Base-by-base conservation (phyloP, 1,140 invertebrate genomes). In the Stratiolaelaps scimitus region DNA sequence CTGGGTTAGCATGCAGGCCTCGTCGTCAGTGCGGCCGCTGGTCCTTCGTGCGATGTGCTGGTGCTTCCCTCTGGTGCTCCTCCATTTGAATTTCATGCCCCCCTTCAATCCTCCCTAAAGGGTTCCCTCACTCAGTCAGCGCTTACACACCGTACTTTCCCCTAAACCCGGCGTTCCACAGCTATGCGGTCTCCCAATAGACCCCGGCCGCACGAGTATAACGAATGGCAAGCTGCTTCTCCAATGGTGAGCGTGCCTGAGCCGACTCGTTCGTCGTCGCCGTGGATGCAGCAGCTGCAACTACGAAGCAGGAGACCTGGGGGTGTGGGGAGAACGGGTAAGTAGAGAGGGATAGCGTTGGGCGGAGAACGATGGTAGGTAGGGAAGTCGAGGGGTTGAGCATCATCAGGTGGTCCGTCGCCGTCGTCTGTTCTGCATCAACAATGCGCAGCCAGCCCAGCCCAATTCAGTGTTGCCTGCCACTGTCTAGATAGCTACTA, bases 51-150 rank as follows among this genome's bases (percentile, higher is more conserved):
- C 10, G 34, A 40, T 40, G 34, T 10, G 34, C 34, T 40, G 34
- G 10, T 40, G 34, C 34, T 40, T 40, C 53, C 53, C 53, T 60
- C 53, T 60, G 26, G 15, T 26, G 53, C 26, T 60, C 26, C 53
- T 60, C 53, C 53, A 60, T 60, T 60, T 60, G 53, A 60, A 60
- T 60, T 60, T 60, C 53, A 60, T 60, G 53, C 23, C 34, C 20
- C 53, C 53, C 4, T 23, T 23, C 15, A 19, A 1, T 23, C 47
- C 15, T 15, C 7, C 15, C 19, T 15, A 15, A 48, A 28, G 23
- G 34, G 34, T 40, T 40, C 34, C 34, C 34, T 60, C 53, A 19
- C 53, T 26, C 15, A 60, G 34, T 23, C 53, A 26, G 23, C 26
- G 26, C 53, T 23, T 17, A 60, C 23, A 17, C 26, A 17, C 34